Conservation (phyloP, 2,113 vertebrate species). For the Cromileptes altivelis region DNA sequence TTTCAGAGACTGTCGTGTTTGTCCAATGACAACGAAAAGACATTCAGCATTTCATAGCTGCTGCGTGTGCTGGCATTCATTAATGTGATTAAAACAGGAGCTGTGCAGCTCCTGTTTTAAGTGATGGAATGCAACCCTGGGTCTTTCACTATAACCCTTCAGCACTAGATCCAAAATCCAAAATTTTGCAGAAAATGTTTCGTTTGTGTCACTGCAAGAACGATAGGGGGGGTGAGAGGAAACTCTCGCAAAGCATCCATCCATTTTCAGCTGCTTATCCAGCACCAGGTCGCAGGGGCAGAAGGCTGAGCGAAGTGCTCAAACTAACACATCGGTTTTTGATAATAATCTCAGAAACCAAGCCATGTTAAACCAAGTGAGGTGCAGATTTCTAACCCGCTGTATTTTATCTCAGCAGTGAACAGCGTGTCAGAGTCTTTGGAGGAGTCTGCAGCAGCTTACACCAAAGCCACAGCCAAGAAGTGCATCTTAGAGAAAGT, state of each 20-base stretch:
- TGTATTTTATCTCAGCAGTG: constrained; percentile 73
- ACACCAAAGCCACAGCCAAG: constrained; percentile 98
- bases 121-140: neutral
- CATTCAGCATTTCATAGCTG: constrained; percentile 4
- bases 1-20: neutral
- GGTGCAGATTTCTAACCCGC: neutral
- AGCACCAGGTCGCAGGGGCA: too few species aligned
- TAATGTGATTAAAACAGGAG: too few species aligned
- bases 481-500: constrained; percentile 97
- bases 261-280: too few species aligned
- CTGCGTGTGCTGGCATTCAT: neutral
- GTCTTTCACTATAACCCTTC: neutral
- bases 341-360: neutral
- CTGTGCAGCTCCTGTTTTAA: neutral
- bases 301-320: too few species aligned
- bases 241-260: too few species aligned
- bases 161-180: neutral
- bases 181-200: neutral
- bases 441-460: constrained; percentile 97
- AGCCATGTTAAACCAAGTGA: neutral
- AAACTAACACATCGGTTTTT: neutral
- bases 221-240: neutral
- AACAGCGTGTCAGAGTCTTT: constrained; percentile 93
- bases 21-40: neutral
- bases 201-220: neutral